Base-by-base conservation (phyloP, 2,888 invertebrate species). In the Cheilosia urbana region DNA sequence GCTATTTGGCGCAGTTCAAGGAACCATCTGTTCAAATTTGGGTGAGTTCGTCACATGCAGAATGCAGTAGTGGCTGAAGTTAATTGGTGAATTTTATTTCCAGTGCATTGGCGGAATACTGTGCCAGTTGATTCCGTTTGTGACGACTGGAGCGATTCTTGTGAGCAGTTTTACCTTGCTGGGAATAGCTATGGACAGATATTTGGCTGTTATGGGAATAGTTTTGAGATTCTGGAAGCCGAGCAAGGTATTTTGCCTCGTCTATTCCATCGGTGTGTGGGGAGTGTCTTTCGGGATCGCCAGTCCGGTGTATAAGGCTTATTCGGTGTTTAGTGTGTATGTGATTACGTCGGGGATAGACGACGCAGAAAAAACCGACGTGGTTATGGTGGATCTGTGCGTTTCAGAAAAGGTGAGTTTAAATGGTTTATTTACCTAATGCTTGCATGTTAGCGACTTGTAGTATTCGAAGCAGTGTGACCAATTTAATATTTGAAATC, bases 121-220 rank as follows among this genome's bases (percentile, higher is more conserved):
- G 91, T 94, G 94, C 87, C 90, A 90, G 21, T 89, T 93, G 40
- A 90, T 93, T 63, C 94, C 94, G 2, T 93, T 93, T 88, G 88
- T 92, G 1, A 93, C 94, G 88, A 93, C 93, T 1, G 90, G 92
- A 0, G 93, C 93, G 2, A 91, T 94, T 45, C 88, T 94, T 42
- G 93, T 92, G 2, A 94, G 93, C 87, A 94, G 94, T 15, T 89
- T 93, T 63, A 93, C 93, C 1, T 89, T 94, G 19, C 92, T 94
- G 13, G 92, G 93, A 17, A 93, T 94, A 21, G 94, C 94, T 2
- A 84, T 94, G 65, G 94, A 94, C 88, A 92, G 94, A 63, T 94
- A 94, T 87, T 90, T 92, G 89, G 93, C 93, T 49, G 92, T 93
- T 1, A 92, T 93, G 65, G 91, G 92, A 49, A 91, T 92, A 0